These are phyloP conservation scores for Steinernema feltiae DNA, from an alignment of 1,140 invertebrate genomes.

Conservation along the genomic window DNA sequence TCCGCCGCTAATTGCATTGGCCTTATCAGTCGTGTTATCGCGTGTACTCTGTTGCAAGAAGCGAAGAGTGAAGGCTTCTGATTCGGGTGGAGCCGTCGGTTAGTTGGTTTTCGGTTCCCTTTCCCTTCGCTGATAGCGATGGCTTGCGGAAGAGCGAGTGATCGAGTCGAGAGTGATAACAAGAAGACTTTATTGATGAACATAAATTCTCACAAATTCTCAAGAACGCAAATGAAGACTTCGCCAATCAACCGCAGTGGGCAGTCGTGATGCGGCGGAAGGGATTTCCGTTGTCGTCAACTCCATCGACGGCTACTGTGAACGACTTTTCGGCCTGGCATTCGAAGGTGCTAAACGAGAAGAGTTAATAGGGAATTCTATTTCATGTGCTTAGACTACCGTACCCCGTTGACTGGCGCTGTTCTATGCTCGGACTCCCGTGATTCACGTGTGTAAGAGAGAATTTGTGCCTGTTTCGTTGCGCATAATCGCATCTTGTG, in stretches of 20 bases:
- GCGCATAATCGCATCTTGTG: background rate
- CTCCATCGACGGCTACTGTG: conserved; percentile 28
- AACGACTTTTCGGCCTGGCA: conserved; percentile 21
- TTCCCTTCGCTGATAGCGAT: background rate
- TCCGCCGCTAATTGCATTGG: conserved; percentile 3
- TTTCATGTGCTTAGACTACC: background rate
- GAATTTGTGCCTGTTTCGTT: background rate
- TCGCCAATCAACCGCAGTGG: conserved; percentile 14
- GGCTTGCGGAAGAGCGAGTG: background rate
- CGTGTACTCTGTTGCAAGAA: conserved; percentile 4
- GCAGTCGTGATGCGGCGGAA: conserved; percentile 29
- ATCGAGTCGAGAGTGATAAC: background rate
- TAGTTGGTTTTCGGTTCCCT: background rate
- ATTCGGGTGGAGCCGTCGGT: background rate
- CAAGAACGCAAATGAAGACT: background rate
- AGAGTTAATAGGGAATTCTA: background rate
- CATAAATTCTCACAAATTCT: background rate
- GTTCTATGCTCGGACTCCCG: no score
- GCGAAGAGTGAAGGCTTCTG: background rate
- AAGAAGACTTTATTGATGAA: background rate
- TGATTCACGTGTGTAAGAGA: no score
- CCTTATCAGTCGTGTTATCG: conserved; percentile 1
- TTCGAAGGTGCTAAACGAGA: conserved; percentile 22
- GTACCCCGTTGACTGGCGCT: background rate
- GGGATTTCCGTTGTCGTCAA: conserved; percentile 29